A percentile compares a stretch with the other conserved stretches of the same genome.
These are phyloP conservation scores for Leptopilina drosophilae DNA, from an alignment of 2,888 invertebrate genomes.

Conservation along the genomic window DNA sequence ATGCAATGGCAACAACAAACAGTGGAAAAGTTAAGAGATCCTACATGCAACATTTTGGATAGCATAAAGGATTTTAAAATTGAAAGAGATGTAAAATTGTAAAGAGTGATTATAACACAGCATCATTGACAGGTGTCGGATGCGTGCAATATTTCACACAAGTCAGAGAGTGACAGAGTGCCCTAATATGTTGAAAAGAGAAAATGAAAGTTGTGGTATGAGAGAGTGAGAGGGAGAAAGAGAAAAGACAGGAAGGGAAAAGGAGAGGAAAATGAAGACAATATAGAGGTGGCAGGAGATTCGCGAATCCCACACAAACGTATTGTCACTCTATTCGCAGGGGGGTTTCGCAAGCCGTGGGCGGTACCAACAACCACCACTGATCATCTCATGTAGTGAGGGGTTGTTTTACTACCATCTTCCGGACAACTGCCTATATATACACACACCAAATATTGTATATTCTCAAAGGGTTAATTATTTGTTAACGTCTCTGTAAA, in stretches of 20 bases:
- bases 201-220: conserved; percentile 12
- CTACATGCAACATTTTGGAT: no score
- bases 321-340: conserved; percentile 57
- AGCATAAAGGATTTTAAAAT: background rate
- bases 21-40: no score
- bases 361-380: conserved; percentile 57
- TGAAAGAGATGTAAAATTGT: conserved; percentile 9
- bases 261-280: conserved; percentile 65
- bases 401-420: conserved; percentile 69
- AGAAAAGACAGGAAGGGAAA: conserved; percentile 59
- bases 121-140: conserved; percentile 24
- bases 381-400: conserved; percentile 56
- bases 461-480: conserved; percentile 63
- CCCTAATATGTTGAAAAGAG: conserved; percentile 25
- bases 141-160: conserved; percentile 21
- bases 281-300: conserved; percentile 64
- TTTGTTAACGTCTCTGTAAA: conserved; percentile 53
- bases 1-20: no score
- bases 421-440: conserved; percentile 62
- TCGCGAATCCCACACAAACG: conserved; percentile 63
- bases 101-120: conserved; percentile 21
- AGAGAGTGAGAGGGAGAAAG: conserved; percentile 59
- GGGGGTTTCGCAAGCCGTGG: conserved; percentile 61
- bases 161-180: conserved; percentile 18
- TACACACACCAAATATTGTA: conserved; percentile 47